Percentiles rank a stretch among this genome's conserved stretches.
phyloP scores from a whole-genome alignment of 23 tunicate genomes.

The Halocynthia roretzi region DNA sequence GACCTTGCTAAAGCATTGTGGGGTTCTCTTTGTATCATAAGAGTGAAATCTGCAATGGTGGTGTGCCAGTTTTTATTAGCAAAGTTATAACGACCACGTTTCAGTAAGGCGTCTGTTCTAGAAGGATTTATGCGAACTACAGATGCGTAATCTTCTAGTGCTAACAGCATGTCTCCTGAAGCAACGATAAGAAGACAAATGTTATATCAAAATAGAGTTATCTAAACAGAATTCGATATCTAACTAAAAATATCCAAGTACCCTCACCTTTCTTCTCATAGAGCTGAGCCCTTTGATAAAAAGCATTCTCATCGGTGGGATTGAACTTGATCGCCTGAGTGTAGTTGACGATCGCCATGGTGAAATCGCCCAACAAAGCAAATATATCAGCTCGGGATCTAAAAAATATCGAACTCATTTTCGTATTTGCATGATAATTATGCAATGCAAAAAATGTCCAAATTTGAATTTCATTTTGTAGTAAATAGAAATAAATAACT shows the following conservation, averaged over 20 bases:
- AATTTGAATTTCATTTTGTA: neutral
- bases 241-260: neutral
- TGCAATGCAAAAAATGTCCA: neutral
- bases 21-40: conserved; percentile 57
- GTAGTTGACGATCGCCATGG: conserved; percentile 95
- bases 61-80: conserved; percentile 47
- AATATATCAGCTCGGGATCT: conserved; percentile 83
- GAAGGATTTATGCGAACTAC: conserved; percentile 59
- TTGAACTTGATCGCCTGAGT: conserved; percentile 77
- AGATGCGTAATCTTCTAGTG: conserved; percentile 85
- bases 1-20: conserved; percentile 84
- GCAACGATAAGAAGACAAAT: neutral
- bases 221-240: neutral
- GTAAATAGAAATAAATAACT: neutral
- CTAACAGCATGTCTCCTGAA: conserved; percentile 91
- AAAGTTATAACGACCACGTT: conserved; percentile 58
- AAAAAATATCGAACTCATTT: neutral
- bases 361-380: conserved; percentile 78
- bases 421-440: neutral
- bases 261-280: conserved; percentile 79
- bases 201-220: neutral
- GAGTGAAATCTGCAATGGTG: conserved; percentile 70
- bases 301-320: conserved; percentile 48
- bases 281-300: conserved; percentile 63
- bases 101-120: conserved; percentile 60